Evolutionary conservation across 1,140 invertebrate genomes (phyloP).

Genomic region (Conus ventricosus): DNA sequence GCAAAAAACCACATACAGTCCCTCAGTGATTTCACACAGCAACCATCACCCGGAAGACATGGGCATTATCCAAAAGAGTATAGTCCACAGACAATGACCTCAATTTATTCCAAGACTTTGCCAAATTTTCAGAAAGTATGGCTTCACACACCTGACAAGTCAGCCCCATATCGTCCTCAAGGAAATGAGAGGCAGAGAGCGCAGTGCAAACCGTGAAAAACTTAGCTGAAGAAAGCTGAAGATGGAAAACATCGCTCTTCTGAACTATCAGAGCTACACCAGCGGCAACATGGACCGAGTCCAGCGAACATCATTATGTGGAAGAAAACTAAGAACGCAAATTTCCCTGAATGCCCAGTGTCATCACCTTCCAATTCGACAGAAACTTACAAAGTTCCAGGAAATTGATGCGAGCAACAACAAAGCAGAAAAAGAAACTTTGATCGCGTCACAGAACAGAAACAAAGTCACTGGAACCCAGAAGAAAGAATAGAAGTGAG

Average conservation of each 20-base stretch:
- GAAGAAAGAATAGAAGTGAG: too few species aligned
- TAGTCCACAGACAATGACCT: neutral
- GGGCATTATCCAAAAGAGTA: neutral
- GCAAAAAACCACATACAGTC: neutral
- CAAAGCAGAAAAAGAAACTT: too few species aligned
- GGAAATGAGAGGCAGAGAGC: slow-evolving; percentile 49
- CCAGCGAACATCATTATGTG: slow-evolving; percentile 47
- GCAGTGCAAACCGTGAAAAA: slow-evolving; percentile 52
- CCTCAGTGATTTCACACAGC: too few species aligned
- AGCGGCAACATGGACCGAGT: slow-evolving; percentile 24
- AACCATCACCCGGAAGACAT: neutral
- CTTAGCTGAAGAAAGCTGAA: slow-evolving; percentile 40
- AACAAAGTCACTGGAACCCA: too few species aligned
- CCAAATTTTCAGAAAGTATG: slow-evolving; percentile 44
- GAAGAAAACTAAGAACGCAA: slow-evolving; percentile 42
- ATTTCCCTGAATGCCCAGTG: neutral
- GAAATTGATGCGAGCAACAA: too few species aligned
- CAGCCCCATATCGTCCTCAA: slow-evolving; percentile 47
- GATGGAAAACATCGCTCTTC: slow-evolving; percentile 45
- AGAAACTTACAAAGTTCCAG: too few species aligned
- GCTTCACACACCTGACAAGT: slow-evolving; percentile 53
- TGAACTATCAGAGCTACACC: slow-evolving; percentile 42
- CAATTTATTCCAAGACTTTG: neutral
- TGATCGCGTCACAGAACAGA: too few species aligned
- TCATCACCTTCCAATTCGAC: too few species aligned